Evolutionary conservation across 2,797 vertebrate species (phyloP), one percentile per base, ranked within the genome.

Genomic region (Sebastes iracundus): DNA sequence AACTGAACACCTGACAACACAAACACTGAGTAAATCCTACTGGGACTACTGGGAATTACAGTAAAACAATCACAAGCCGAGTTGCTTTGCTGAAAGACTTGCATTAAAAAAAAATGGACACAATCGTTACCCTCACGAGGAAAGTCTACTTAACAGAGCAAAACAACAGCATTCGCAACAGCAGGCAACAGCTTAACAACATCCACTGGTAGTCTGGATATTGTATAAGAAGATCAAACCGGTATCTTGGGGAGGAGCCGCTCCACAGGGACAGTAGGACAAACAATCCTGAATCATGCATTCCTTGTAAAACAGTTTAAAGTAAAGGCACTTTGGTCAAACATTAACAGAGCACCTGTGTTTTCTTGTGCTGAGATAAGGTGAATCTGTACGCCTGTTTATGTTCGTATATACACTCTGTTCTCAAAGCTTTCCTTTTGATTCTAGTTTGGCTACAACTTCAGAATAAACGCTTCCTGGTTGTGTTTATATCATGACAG

Each of bases 291-390:
- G 77, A 85, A 79, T 84, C 79, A 80, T 35, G 20, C 67, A 67
- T 83, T 79, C 59, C 73, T 90, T 90, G 83, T 88, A 81, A 90
- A 90, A 82, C 35, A 53, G 42, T 77, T 82, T 75, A 60, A 91
- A 92, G 79, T 64, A 81, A 83, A 87, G 66, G 64, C 53, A 67
- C 76, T 81, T 65, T 82, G 74, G 82, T 90, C 62, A 91, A 88
- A 90, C 81, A 91, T 93, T 91, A 91, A 91, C 77, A 3, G 55
- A 22, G 80, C 79, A 81, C 74, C 65, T 80, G 76, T 79, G 75
- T 80, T 85, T 84, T 84, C 33, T 88, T 87, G 62, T 70, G 56
- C 42, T 75, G 77, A 89, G 82, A 87, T 87, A 87, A 83, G 72
- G 59, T 33, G 14, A 82, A 83, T 81, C 53, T 87, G 72, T 63